Evolutionary conservation across 2,113 vertebrate genomes (phyloP).

Genomic region (Corvus moneduloides): DNA sequence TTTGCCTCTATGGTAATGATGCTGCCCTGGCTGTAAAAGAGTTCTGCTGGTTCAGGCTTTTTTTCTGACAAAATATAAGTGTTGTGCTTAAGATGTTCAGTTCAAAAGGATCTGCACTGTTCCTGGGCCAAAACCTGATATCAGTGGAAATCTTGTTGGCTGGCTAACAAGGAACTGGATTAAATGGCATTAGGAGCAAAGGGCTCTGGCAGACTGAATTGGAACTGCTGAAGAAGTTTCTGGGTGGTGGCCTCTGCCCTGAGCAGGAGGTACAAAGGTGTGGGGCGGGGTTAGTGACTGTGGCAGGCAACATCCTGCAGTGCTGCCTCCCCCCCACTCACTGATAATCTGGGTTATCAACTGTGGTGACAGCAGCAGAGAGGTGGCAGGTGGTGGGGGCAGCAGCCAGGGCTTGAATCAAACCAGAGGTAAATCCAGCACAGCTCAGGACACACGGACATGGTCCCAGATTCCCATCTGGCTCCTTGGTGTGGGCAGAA

Average conservation of each 20-base stretch:
- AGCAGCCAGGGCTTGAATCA: not conserved
- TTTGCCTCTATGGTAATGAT: constrained; percentile 35
- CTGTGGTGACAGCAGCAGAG: not conserved
- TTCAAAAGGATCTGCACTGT: not conserved
- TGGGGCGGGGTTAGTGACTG: not conserved
- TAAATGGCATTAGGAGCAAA: not conserved
- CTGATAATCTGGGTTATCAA: not conserved
- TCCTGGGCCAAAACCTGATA: not conserved
- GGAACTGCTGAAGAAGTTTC: not conserved
- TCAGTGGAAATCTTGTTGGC: not conserved
- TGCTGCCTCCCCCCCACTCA: not conserved
- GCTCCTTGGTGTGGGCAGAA: not conserved
- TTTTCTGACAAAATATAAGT: not conserved
- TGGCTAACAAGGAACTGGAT: not conserved
- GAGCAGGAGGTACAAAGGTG: not conserved
- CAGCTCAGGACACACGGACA: not conserved
- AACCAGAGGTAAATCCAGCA: not conserved
- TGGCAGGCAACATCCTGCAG: not conserved
- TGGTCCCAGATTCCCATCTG: not conserved
- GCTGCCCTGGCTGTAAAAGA: constrained; percentile 2
- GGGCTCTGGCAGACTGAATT: not conserved
- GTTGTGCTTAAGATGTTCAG: not conserved
- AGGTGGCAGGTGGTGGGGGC: not conserved
- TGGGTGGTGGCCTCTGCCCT: not conserved
- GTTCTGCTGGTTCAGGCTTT: constrained; percentile 24